These are phyloP conservation scores for Leucozona laternaria DNA, from an alignment of 2,888 invertebrate genomes.

Conservation along the genomic window DNA sequence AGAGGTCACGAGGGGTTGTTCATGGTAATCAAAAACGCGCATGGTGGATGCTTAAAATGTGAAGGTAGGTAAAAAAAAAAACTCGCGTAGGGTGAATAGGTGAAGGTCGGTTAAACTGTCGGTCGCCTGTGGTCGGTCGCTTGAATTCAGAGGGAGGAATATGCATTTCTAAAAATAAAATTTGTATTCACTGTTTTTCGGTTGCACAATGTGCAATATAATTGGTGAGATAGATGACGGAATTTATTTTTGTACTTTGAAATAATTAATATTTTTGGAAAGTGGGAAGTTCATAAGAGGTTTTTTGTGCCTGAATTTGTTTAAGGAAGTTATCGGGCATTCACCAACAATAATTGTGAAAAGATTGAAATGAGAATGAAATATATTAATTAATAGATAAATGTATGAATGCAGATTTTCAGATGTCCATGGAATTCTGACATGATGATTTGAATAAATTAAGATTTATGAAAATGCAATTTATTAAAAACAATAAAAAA, in stretches of 20 bases:
- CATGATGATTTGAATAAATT: too few species aligned
- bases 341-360: neutral
- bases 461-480: too few species aligned
- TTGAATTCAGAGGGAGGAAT: conserved; percentile 33
- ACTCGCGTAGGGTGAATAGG: conserved; percentile 62
- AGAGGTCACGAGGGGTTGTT: conserved; percentile 62
- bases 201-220: conserved; percentile 24
- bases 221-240: neutral
- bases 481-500: too few species aligned
- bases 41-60: conserved; percentile 37
- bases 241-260: conserved; percentile 1
- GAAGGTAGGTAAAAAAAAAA: neutral
- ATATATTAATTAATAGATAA: too few species aligned
- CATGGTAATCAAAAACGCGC: conserved; percentile 41
- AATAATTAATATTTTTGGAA: conserved; percentile 1
- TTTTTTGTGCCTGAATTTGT: neutral
- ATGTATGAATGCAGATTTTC: too few species aligned
- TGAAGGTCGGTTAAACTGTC: conserved; percentile 71
- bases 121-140: neutral
- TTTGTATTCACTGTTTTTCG: neutral
- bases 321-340: neutral
- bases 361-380: too few species aligned
- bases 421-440: too few species aligned
- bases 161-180: conserved; percentile 38
- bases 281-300: neutral